These are phyloP conservation scores for Litoditis marina DNA, from an alignment of 2,888 invertebrate species.

Conservation along the genomic window DNA sequence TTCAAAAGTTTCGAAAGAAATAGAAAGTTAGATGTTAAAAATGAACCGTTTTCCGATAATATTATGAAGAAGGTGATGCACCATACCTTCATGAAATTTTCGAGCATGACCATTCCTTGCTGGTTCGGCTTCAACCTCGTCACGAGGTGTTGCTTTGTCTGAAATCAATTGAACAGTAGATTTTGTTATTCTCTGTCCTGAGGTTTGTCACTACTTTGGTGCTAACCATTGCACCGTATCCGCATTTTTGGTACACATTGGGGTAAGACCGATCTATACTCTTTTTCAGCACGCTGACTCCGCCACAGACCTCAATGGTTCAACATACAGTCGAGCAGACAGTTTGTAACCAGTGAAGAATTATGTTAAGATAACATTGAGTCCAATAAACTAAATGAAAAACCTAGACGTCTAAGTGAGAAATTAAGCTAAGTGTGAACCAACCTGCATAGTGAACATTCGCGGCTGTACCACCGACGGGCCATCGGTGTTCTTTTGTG, in stretches of 20 bases:
- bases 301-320: no score
- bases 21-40: slow-evolving; percentile 15
- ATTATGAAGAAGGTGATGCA: slow-evolving; percentile 4
- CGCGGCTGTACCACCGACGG: slow-evolving; percentile 55
- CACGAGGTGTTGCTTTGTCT: slow-evolving; percentile 54
- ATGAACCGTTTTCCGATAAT: slow-evolving; percentile 18
- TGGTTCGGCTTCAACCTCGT: slow-evolving; percentile 52
- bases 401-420: no score
- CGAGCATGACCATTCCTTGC: slow-evolving; percentile 47
- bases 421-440: not conserved
- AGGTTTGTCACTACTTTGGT: no score
- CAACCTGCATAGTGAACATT: slow-evolving; percentile 42
- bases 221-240: no score
- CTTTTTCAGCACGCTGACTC: no score
- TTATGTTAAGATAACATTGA: no score
- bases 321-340: no score
- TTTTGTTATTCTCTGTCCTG: no score
- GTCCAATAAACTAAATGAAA: no score
- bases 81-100: slow-evolving; percentile 57
- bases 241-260: no score
- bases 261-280: no score
- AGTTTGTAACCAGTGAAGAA: no score
- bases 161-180: slow-evolving; percentile 3
- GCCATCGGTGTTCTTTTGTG: slow-evolving; percentile 58
- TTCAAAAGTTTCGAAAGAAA: slow-evolving; percentile 1